Evolutionary conservation across 2,797 vertebrate genomes (phyloP).

Genomic region (Anguilla megastoma): DNA sequence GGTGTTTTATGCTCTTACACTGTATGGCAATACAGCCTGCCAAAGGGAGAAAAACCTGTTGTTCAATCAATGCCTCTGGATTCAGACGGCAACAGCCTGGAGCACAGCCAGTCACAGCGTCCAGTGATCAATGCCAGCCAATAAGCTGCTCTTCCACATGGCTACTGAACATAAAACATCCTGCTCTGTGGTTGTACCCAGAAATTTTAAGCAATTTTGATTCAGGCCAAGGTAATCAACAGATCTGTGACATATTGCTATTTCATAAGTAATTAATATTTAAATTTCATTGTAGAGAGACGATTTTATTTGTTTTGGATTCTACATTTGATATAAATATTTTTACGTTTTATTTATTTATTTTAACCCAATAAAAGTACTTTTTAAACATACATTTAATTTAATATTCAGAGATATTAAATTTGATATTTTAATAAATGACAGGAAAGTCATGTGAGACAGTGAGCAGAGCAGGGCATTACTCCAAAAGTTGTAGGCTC

Average conservation of each 20-base stretch:
- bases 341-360: not conserved
- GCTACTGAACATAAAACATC: not conserved
- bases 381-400: not conserved
- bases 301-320: not conserved
- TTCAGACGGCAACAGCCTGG: not conserved
- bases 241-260: not conserved
- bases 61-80: slow-evolving; percentile 3
- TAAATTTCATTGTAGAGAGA: not conserved
- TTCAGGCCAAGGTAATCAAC: not conserved
- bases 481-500: not conserved
- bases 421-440: not conserved
- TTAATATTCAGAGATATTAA: not conserved
- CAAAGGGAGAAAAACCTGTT: not conserved
- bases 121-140: not conserved
- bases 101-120: not conserved
- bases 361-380: not conserved
- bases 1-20: slow-evolving; percentile 6
- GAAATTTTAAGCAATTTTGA: not conserved
- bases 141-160: not conserved
- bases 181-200: not conserved
- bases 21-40: not conserved
- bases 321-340: not conserved
- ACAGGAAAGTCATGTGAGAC: not conserved
- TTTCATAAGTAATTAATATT: not conserved
- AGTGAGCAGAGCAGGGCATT: not conserved